Base-by-base conservation (phyloP, 2,888 invertebrate species). In the Ormia ochracea region DNA sequence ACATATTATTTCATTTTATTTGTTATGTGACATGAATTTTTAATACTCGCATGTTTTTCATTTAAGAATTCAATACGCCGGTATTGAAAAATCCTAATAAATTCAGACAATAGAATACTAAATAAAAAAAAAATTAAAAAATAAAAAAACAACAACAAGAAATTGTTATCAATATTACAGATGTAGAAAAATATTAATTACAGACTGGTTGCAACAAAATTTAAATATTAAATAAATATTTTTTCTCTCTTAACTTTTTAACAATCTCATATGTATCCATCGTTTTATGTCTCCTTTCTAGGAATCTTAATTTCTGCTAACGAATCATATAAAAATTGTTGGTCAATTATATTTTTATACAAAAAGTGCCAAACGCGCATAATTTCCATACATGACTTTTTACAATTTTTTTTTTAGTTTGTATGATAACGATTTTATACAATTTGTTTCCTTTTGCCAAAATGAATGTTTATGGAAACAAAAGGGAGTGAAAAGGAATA, bases 301-400 rank as follows among this genome's bases (percentile, higher is more conserved):
- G 1, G 7, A 72, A 63, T 48, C 38, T 31, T n/a, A 82, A 83
- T 82, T 85, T 83, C 82, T 84, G 84, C 87, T 88, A 89, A 89
- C 89, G 89, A 89, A 88, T 89, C 89, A 88, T 87, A 89, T 89
- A 88, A 89, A 80, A 89, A 88, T 88, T 87, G 87, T 88, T 88
- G 88, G 89, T 89, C 89, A 89, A 89, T 89, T 89, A 89, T 48
- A 23, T 41, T 41, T 6, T 41, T 14, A 26, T 43, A 23, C 2
- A 89, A 89, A 89, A 80, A 88, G 87, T 88, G 89, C 88, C 87
- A 87, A 89, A 87, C 83, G 83, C 82, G 85, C 84, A 70, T 69
- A 82, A 75, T 83, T 82, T 82, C 68, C 82, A 78, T 70, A 78
- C 74, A 66, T 82, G 78, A 79, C 65, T 79, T 72, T 74, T 66